Evolutionary conservation across 2,888 invertebrate genomes (phyloP).

Genomic region (Epirrhoe tristata): DNA sequence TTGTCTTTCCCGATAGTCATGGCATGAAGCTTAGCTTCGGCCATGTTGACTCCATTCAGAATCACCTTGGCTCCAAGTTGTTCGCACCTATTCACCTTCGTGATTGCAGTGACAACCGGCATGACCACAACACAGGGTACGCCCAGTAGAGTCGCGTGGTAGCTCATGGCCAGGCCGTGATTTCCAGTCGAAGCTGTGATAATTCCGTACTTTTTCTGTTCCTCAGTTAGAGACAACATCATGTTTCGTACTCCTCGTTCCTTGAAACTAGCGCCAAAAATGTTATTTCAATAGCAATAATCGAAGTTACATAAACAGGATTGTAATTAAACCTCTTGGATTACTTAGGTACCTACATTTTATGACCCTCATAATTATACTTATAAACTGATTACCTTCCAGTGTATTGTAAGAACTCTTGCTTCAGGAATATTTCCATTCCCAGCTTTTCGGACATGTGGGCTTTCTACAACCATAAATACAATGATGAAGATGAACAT

Average conservation of each 20-base stretch:
- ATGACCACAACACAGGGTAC: constrained; percentile 93
- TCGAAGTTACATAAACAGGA: not conserved
- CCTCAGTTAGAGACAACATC: constrained; percentile 88
- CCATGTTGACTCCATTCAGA: constrained; percentile 90
- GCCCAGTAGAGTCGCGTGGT: constrained; percentile 89
- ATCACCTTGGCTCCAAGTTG: constrained; percentile 92
- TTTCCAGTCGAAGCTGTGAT: constrained; percentile 97
- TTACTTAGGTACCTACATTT: too few species aligned
- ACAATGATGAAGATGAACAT: too few species aligned
- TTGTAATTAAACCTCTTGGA: not conserved
- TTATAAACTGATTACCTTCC: constrained; percentile 88
- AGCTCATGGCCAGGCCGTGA: constrained; percentile 92
- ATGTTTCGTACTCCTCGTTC: constrained; percentile 96
- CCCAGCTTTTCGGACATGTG: constrained; percentile 90
- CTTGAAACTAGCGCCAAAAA: constrained; percentile 89
- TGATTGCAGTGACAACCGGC: constrained; percentile 94
- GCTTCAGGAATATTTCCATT: constrained; percentile 95
- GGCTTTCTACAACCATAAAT: constrained; percentile 86
- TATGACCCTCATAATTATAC: not conserved
- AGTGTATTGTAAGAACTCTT: constrained; percentile 95
- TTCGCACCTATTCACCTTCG: constrained; percentile 94
- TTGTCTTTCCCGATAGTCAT: constrained; percentile 89
- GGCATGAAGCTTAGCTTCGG: constrained; percentile 91
- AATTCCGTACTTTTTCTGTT: constrained; percentile 91
- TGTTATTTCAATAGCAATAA: not conserved